Evolutionary conservation across 1,140 invertebrate genomes (phyloP).

Genomic region (Neomicropteryx cornuta): DNA sequence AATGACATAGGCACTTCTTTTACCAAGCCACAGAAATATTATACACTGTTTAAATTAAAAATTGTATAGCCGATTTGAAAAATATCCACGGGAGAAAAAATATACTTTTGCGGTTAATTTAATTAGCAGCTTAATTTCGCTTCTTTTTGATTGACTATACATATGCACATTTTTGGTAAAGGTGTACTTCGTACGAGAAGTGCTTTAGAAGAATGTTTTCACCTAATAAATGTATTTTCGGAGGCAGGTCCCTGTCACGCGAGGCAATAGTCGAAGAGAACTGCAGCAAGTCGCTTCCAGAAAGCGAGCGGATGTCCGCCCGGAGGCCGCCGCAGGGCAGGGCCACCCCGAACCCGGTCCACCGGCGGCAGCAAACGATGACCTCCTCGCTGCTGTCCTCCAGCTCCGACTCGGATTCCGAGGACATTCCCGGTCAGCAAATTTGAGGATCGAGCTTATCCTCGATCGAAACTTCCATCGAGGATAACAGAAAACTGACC

Average conservation of each 20-base stretch:
- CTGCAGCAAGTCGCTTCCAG: slow-evolving; percentile 35
- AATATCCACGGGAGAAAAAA: not conserved
- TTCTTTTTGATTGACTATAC: not conserved
- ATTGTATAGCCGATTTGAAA: not conserved
- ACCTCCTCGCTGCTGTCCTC: slow-evolving; percentile 32
- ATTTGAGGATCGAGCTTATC: no score
- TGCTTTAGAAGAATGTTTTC: no score
- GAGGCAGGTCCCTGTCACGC: slow-evolving; percentile 29
- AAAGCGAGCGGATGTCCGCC: slow-evolving; percentile 34
- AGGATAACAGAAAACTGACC: no score
- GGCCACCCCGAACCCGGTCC: slow-evolving; percentile 30
- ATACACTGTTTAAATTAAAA: no score
- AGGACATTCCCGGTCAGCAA: no score
- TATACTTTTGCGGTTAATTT: slow-evolving; percentile 2
- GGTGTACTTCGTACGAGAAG: no score
- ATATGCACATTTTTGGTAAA: no score
- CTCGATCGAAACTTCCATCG: no score
- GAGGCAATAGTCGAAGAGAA: slow-evolving; percentile 39
- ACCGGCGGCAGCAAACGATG: slow-evolving; percentile 32
- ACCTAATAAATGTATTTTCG: no score
- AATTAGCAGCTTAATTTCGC: slow-evolving; percentile 3
- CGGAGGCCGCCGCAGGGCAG: slow-evolving; percentile 30
- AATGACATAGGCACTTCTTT: no score
- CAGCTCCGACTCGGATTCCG: slow-evolving; percentile 32
- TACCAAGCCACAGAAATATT: no score